Conservation (phyloP, 2,797 vertebrate species). For the Lophotriccus pileatus region DNA sequence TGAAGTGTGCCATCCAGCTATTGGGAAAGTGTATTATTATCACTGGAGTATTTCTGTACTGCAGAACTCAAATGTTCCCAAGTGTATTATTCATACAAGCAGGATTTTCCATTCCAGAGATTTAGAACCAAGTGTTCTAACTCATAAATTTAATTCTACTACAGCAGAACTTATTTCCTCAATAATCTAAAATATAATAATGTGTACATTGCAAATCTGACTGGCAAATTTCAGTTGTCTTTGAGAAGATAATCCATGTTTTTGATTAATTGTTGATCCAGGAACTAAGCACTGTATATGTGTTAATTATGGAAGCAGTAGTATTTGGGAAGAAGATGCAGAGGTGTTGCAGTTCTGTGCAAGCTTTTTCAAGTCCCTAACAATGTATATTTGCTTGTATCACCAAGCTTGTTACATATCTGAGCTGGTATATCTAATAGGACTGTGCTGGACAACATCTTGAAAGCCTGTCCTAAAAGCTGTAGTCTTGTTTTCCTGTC, state of each 20-base stretch:
- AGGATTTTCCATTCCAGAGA: neutral
- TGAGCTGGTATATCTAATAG: neutral
- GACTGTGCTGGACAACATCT: neutral
- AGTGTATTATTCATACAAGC: neutral
- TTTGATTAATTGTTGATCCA: neutral
- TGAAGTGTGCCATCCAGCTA: neutral
- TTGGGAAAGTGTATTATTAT: neutral
- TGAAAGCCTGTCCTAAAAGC: neutral
- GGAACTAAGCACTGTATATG: neutral
- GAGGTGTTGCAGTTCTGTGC: neutral
- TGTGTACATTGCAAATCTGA: neutral
- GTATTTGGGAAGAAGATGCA: neutral
- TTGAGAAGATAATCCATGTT: neutral
- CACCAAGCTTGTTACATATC: accelerated
- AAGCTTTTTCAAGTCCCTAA: neutral
- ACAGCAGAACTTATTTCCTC: neutral
- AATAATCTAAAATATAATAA: neutral
- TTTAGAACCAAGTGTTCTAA: neutral
- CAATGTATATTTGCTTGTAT: neutral
- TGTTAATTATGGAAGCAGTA: neutral
- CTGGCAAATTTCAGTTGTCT: neutral
- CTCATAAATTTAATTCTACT: neutral
- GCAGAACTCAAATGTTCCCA: neutral
- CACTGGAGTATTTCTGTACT: neutral
- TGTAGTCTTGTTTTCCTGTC: neutral